These are phyloP conservation scores for Caenorhabditis parvicauda DNA, from an alignment of 2,888 invertebrate species.

Conservation along the genomic window DNA sequence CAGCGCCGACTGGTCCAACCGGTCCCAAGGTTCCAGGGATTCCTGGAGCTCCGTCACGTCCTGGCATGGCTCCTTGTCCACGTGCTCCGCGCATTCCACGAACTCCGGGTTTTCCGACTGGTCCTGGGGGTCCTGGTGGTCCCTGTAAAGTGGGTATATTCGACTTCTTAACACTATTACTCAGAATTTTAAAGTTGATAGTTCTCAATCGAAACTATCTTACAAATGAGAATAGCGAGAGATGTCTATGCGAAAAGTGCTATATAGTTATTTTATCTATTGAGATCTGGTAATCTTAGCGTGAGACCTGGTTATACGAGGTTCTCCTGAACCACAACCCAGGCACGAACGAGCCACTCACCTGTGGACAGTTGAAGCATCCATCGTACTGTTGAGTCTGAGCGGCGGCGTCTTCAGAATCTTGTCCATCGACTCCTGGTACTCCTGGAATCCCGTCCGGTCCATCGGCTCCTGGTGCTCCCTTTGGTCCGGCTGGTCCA, in stretches of 20 bases:
- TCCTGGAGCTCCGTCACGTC: slow-evolving; percentile 52
- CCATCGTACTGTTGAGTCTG: slow-evolving; percentile 52
- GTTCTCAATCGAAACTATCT: too few relatives aligned
- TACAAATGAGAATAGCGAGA: too few relatives aligned
- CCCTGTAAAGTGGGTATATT: too few relatives aligned
- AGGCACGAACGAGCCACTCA: too few relatives aligned
- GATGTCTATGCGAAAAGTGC: too few relatives aligned
- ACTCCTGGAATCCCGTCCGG: slow-evolving; percentile 47
- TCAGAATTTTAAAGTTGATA: too few relatives aligned
- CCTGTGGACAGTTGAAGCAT: slow-evolving; percentile 56
- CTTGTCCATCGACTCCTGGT: slow-evolving; percentile 45
- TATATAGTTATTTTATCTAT: too few relatives aligned
- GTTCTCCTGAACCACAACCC: too few relatives aligned
- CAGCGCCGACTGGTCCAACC: slow-evolving; percentile 42
- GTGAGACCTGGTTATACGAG: too few relatives aligned
- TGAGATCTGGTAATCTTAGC: too few relatives aligned
- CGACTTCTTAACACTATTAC: too few relatives aligned
- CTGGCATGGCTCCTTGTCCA: slow-evolving; percentile 55
- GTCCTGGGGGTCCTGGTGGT: slow-evolving; percentile 39
- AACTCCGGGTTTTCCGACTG: slow-evolving; percentile 39
- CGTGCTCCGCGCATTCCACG: slow-evolving; percentile 58
- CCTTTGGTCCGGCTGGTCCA: slow-evolving; percentile 50
- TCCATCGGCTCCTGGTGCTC: slow-evolving; percentile 44
- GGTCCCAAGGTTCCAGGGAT: slow-evolving; percentile 44
- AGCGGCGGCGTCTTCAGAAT: slow-evolving; percentile 46